A percentile compares a stretch with the other conserved stretches of the same genome.
Evolutionary conservation across 2,888 invertebrate species (phyloP).

Genomic region (Acrobasis consociella): DNA sequence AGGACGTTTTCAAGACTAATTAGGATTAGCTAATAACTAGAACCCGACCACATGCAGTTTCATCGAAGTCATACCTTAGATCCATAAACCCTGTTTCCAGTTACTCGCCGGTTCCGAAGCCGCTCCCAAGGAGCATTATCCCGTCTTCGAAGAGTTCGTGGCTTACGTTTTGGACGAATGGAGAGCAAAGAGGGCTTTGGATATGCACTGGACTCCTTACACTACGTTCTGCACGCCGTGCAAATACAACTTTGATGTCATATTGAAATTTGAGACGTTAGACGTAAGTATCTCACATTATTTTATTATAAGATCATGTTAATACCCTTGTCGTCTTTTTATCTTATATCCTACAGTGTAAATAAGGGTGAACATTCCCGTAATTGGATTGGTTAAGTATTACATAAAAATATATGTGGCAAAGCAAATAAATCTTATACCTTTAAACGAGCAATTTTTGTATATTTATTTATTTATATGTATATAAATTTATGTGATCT

Average conservation of each 20-base stretch:
- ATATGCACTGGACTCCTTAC: slow-evolving; percentile 95
- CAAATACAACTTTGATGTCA: slow-evolving; percentile 90
- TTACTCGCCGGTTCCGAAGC: slow-evolving; percentile 43
- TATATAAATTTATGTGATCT: no score
- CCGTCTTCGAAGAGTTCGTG: slow-evolving; percentile 92
- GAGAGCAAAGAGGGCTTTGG: slow-evolving; percentile 84
- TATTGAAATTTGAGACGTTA: slow-evolving; percentile 92
- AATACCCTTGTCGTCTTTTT: no score
- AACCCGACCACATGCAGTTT: not conserved
- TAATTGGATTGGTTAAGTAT: no score
- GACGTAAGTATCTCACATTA: slow-evolving; percentile 77
- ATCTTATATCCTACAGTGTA: no score
- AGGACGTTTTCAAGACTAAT: no score
- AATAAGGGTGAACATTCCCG: no score
- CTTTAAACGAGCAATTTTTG: no score
- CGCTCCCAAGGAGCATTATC: slow-evolving; percentile 82
- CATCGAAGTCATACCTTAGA: not conserved
- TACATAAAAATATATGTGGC: no score
- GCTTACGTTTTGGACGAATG: slow-evolving; percentile 89
- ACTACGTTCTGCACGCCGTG: slow-evolving; percentile 93
- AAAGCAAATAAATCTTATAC: no score
- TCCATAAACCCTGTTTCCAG: slow-evolving; percentile 27
- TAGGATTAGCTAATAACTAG: no score
- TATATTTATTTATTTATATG: no score
- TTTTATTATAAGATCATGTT: no score